Conservation (phyloP, 2,888 invertebrate genomes). For the Dryomyza anilis region DNA sequence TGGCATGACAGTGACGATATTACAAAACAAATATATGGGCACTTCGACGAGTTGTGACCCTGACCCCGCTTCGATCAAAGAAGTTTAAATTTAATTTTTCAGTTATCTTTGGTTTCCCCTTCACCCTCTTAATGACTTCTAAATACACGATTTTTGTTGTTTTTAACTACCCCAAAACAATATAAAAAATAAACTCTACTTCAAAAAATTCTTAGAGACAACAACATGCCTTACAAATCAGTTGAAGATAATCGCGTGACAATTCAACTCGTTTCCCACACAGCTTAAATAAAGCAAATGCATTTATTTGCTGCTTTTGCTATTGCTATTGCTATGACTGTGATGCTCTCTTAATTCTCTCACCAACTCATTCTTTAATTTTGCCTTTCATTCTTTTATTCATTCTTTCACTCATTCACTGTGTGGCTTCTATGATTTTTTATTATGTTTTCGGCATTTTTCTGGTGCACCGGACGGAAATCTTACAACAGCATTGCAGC, state of each 20-base stretch:
- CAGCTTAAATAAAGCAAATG: background rate
- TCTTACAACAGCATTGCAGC: constrained; percentile 11
- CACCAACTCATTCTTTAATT: background rate
- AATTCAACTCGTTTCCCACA: background rate
- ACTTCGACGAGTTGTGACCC: no score
- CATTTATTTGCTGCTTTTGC: background rate
- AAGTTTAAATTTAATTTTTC: no score
- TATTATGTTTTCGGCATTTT: background rate
- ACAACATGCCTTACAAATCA: no score
- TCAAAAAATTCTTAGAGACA: no score
- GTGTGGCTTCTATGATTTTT: background rate
- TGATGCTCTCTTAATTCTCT: background rate
- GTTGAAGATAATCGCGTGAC: constrained; percentile 20
- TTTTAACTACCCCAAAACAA: background rate
- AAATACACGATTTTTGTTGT: background rate
- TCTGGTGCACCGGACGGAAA: constrained; percentile 9
- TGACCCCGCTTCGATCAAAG: no score
- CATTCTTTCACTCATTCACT: constrained; percentile 15
- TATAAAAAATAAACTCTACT: background rate
- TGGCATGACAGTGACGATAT: no score
- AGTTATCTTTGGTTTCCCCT: no score
- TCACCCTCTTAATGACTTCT: no score
- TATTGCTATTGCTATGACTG: background rate
- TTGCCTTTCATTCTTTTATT: background rate
- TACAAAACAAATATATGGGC: no score